A percentile compares a stretch with the other conserved stretches of the same genome.
Conservation (phyloP, 1,140 invertebrate species). For the Helicoverpa armigera region DNA sequence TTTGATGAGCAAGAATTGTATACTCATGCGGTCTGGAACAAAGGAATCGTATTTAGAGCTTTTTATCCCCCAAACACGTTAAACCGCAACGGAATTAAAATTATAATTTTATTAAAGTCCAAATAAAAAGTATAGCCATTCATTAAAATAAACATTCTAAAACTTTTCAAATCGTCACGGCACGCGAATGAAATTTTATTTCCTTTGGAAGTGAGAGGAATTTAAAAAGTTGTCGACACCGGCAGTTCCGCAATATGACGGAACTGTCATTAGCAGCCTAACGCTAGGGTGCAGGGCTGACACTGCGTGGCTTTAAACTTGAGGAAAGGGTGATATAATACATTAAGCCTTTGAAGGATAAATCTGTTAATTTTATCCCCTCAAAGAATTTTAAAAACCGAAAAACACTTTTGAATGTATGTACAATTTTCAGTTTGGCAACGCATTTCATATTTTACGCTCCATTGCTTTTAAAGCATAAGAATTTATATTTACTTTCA, state of each 20-base stretch:
- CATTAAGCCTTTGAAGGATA: neutral
- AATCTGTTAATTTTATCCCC: neutral
- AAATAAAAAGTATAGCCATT: neutral
- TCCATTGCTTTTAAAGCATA: no score
- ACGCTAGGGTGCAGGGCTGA: slow-evolving; percentile 3
- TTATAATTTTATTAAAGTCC: neutral
- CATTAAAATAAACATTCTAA: slow-evolving; percentile 37
- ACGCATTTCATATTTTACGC: no score
- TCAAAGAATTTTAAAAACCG: no score
- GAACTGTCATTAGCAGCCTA: slow-evolving; percentile 36
- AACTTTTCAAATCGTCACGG: slow-evolving; percentile 31
- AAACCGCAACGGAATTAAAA: neutral
- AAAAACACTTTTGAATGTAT: no score
- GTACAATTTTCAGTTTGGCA: no score
- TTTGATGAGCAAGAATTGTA: no score
- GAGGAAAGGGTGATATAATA: slow-evolving; percentile 3
- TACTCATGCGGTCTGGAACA: no score
- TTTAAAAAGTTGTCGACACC: slow-evolving; percentile 43
- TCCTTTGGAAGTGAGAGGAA: slow-evolving; percentile 39
- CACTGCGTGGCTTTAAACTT: slow-evolving; percentile 2
- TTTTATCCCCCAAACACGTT: no score
- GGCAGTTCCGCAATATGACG: slow-evolving; percentile 39
- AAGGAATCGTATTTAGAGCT: no score
- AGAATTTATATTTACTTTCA: no score
- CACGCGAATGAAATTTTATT: slow-evolving; percentile 41